Base-by-base conservation (phyloP, 2,113 vertebrate species). In the Salvelinus namaycush region DNA sequence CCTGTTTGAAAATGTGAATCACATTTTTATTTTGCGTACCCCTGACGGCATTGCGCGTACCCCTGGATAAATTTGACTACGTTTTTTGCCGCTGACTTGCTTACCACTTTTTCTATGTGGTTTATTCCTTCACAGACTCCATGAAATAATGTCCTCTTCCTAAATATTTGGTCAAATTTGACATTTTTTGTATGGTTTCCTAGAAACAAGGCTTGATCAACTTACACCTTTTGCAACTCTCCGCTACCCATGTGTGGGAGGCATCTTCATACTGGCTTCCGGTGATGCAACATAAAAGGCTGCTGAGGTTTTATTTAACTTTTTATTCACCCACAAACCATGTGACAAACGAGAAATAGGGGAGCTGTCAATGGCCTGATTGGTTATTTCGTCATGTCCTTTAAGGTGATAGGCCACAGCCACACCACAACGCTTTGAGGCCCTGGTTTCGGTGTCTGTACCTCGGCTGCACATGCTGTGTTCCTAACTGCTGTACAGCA, bases 241-340 rank as follows among this genome's bases (percentile, higher is more conserved):
- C 44, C 48, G 29, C 31, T 34, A 3, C 68, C 59, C 20, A 24
- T 54, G 51, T 74, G 39, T 76, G 13, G 78, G 29, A 54, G 9
- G 9, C 39, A 54, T 83, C 74, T 76, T 65, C 57, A 14, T 12
- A 44, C 39, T 44, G 9, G 85, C 81, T 92, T 91, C 79, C 65
- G 54, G 75, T 87, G 85, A 86, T 86, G 74, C 82, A 85, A 88
- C 72, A 78, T 78, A 80, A 86, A 12, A 87, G 83, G 78, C 80
- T 77, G 82, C 59, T 75, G 74, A 11, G 39, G 2, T 9, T 44
- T 44, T 44, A 11, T 3, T 11, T 11, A 44, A 44, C 9, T 11
- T 44, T 44, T 69, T 79, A 1, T 48, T 76, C 76, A 74, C 72
- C 82, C 79, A 86, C 83, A 44, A 60, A 22, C 76, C 81, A 84